Evolutionary conservation across 2,797 vertebrate species (phyloP).

Genomic region (Nannoperca obscura): DNA sequence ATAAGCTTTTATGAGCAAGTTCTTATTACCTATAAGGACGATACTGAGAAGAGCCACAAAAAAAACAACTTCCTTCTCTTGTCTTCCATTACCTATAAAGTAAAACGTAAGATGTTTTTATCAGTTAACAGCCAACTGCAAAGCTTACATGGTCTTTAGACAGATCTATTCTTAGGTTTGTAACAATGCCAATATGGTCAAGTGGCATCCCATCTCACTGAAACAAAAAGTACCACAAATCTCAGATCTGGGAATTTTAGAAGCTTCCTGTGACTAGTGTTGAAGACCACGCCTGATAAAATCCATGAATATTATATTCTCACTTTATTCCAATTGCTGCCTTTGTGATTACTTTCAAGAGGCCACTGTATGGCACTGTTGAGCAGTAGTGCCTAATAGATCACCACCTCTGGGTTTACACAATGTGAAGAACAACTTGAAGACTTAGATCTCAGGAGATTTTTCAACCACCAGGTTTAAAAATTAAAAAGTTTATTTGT

Average conservation of each 20-base stretch:
- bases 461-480: slow-evolving; percentile 73
- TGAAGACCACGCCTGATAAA: neutral
- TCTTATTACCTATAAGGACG: slow-evolving; percentile 12
- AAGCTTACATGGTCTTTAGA: neutral
- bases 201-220: neutral
- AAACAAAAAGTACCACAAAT: neutral
- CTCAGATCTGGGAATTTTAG: neutral
- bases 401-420: neutral
- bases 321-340: neutral
- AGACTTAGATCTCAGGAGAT: slow-evolving; percentile 56
- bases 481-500: slow-evolving; percentile 90
- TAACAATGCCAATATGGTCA: neutral
- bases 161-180: neutral
- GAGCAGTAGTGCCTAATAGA: slow-evolving; percentile 20
- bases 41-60: slow-evolving; percentile 22
- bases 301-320: neutral
- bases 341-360: neutral
- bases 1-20: slow-evolving; percentile 63
- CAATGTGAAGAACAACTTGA: slow-evolving; percentile 1
- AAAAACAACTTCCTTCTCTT: slow-evolving; percentile 38
- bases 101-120: neutral
- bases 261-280: neutral
- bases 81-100: neutral
- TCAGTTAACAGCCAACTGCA: neutral
- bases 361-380: slow-evolving; percentile 25